Evolutionary conservation across 1,140 invertebrate genomes (phyloP), one percentile per base, ranked within the genome.

Genomic region (Pseudomyrmex dendroicus): DNA sequence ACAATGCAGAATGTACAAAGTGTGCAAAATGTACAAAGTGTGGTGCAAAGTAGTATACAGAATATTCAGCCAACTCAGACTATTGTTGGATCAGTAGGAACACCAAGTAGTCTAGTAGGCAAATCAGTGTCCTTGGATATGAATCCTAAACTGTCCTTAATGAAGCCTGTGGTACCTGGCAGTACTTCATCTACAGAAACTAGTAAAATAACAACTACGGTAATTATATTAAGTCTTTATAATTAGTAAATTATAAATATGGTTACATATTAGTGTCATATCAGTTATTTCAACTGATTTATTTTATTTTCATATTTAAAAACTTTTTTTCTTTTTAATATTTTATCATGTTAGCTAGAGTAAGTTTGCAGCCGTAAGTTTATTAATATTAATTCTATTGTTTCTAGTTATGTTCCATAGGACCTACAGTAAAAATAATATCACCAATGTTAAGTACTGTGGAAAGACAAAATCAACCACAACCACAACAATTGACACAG

Each of bases 51-150:
- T 73, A 93, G 89, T 89, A 90, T 92, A 15, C 91, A 91, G n/a
- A 93, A 83, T 76, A 91, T 94, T 46, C 93, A 92, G 35, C 88
- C 92, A 0, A 90, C 90, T 15, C 92, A 92, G 56, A 90, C 86
- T 57, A 87, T 91, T 20, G 89, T 91, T 7, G 87, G 89, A 59
- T 85, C 90, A n/a, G 87, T 92, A 10, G 89, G 91, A 44, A 88
- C 91, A 20, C 44, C 92, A 7, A 84, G 85, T 2, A 87, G 86
- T 20, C 84, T 94, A 10, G 87, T 94, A 13, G 93, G 93, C 8
- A 94, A 94, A 82, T 93, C 94, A 0, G 92, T 94, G 66, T 93
- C 93, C 0, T 54, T 94, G 56, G 94, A 94, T 80, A 85, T 94
- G 25, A 94, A 92, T 91, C 90, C 91, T 64, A 94, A 94, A 54